Base-by-base conservation (phyloP, 2,113 vertebrate genomes). In the Diadophis punctatus region DNA sequence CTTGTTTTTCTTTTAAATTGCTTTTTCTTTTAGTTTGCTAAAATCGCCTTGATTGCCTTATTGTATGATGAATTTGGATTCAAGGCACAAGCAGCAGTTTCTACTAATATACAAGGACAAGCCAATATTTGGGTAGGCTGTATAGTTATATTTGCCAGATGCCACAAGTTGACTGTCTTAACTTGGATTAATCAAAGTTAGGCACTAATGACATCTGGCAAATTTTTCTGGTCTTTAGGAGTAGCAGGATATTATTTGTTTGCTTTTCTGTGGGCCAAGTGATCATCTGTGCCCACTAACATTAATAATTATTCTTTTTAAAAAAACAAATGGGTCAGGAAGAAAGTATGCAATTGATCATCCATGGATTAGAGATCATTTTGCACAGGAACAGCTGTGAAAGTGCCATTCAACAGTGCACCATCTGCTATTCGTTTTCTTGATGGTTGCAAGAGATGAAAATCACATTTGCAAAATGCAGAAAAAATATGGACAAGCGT, bases 381-480 rank as follows among this genome's bases (percentile, higher is more conserved):
- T 56, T 85, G 63, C 63, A 48, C 43, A 56, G 63, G 27, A 92
- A 46, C 91, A 85, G 91, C 87, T 89, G 68, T 27, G 52, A 85
- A 89, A 85, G 52, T 85, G 87, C 63, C 58, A 30, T 49, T 92
- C 87, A 92, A 87, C 43, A 92, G 52, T 53, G 84, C 48, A 48
- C 87, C 87, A 92, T 92, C 91, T 89, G 91, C 91, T 91, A 68
- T 91, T 91, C 11, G 49, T 89, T 89, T 92, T 92, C 20, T 85
- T 89, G 39, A 49, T 89, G 11, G 20, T 30, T 55, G 20, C 84
- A 48, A 58, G 46, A 52, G 51, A 84, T 58, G 63, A 53, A 58
- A 53, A 84, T 5, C 39, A 89, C 2, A 84, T 30, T 46, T 60
- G 85, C 23, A 39, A 92, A 89, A 89, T 56, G 27, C 87, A 92